phyloP scores from a whole-genome alignment of 2,888 invertebrate species.

The Eupithecia subfuscata region DNA sequence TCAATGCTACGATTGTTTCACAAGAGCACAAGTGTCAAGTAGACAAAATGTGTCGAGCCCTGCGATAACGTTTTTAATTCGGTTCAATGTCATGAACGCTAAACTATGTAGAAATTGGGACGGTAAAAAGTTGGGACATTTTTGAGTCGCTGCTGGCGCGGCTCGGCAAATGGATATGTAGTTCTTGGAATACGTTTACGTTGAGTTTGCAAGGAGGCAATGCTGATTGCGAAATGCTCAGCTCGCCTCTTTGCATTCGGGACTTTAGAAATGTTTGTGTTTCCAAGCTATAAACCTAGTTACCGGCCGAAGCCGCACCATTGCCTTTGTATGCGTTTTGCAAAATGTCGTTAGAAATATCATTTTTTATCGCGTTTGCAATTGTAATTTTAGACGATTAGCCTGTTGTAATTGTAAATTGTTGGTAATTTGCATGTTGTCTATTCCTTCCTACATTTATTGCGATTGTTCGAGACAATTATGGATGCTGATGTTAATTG shows the following conservation, averaged over 20 bases:
- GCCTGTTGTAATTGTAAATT: constrained; percentile 38
- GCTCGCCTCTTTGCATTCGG: constrained; percentile 64
- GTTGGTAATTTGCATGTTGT: constrained; percentile 41
- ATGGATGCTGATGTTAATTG: constrained; percentile 38
- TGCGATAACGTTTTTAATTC: constrained; percentile 75
- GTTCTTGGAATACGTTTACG: constrained; percentile 72
- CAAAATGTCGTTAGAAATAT: constrained; percentile 27
- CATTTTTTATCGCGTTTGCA: constrained; percentile 34
- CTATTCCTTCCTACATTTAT: constrained; percentile 42
- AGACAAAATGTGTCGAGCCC: constrained; percentile 66
- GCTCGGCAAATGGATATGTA: constrained; percentile 57
- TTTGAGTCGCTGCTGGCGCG: constrained; percentile 47
- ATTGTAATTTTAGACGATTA: constrained; percentile 41
- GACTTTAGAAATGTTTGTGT: constrained; percentile 77
- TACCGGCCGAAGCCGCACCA: constrained; percentile 54
- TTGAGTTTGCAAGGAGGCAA: constrained; percentile 68
- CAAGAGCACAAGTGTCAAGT: constrained; percentile 56
- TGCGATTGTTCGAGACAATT: constrained; percentile 42
- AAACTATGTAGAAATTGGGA: constrained; percentile 71
- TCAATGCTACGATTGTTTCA: constrained; percentile 64
- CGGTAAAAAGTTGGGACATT: constrained; percentile 60
- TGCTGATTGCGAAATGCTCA: constrained; percentile 71
- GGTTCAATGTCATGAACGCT: constrained; percentile 76
- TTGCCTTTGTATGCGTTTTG: constrained; percentile 33
- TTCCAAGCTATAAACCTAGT: constrained; percentile 78